Evolutionary conservation across 2,113 vertebrate species (phyloP).

Genomic region (Cariama cristata): DNA sequence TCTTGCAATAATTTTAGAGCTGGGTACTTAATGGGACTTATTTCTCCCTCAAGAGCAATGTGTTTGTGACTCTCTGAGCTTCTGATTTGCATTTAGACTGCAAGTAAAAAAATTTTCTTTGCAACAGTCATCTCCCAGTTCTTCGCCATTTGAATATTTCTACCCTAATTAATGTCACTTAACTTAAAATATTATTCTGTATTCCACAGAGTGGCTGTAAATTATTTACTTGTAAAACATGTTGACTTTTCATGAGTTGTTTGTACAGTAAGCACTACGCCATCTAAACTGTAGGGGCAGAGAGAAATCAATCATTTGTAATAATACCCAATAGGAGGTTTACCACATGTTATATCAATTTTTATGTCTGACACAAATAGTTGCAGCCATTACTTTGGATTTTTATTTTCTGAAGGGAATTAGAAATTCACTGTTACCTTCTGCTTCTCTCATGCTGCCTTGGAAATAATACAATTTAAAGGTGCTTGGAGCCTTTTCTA

Average conservation of each 20-base stretch:
- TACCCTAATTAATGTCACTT: constrained; percentile 76
- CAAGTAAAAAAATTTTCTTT: background rate
- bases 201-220: constrained; percentile 57
- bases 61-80: constrained; percentile 25
- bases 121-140: constrained; percentile 29
- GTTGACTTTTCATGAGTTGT: constrained; percentile 75
- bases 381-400: constrained; percentile 71
- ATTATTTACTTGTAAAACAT: constrained; percentile 76
- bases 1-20: background rate
- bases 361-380: constrained; percentile 73
- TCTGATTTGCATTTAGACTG: constrained; percentile 67
- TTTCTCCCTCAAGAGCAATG: constrained; percentile 46
- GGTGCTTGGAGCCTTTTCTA: constrained; percentile 28
- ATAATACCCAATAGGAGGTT: constrained; percentile 76
- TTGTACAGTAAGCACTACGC: constrained; percentile 67
- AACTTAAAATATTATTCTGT: constrained; percentile 63
- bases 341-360: constrained; percentile 73
- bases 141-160: constrained; percentile 68
- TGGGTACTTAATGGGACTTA: constrained; percentile 33
- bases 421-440: constrained; percentile 57
- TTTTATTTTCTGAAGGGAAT: constrained; percentile 74
- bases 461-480: constrained; percentile 37
- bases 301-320: constrained; percentile 70
- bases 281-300: constrained; percentile 56
- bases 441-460: constrained; percentile 32